Evolutionary conservation across 2,888 invertebrate species (phyloP).

Genomic region (Ctenicera cuprea): DNA sequence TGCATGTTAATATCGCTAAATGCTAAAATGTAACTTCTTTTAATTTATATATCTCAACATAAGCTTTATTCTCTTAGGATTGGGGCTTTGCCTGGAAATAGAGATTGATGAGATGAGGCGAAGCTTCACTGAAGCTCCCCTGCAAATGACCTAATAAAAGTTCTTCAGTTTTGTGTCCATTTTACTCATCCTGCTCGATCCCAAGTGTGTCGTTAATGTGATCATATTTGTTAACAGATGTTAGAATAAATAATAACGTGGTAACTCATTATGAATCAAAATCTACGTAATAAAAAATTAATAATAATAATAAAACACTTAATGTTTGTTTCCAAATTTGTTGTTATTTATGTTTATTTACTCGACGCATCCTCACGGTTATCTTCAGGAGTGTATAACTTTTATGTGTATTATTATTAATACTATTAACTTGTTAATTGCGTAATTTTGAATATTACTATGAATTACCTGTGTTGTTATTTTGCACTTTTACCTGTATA

Average conservation of each 20-base stretch:
- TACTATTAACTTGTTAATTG: no score
- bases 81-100: conserved; percentile 27
- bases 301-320: no score
- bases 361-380: no score
- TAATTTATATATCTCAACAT: conserved; percentile 28
- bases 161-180: conserved; percentile 25
- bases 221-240: conserved; percentile 8
- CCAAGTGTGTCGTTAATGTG: conserved; percentile 12
- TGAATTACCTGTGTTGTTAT: no score
- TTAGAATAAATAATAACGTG: conserved; percentile 5
- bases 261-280: no score
- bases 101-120: conserved; percentile 32
- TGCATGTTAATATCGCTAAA: conserved; percentile 18
- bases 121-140: conserved; percentile 24
- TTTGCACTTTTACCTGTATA: no score
- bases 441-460: no score
- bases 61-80: conserved; percentile 27
- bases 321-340: no score
- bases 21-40: background rate
- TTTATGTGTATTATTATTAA: no score
- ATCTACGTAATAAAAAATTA: background rate
- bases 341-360: no score
- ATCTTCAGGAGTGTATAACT: no score
- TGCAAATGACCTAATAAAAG: conserved; percentile 33
- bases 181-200: conserved; percentile 1